Evolutionary conservation across 1,140 invertebrate species (phyloP).

Genomic region (Mycetomoellerius zeteki): DNA sequence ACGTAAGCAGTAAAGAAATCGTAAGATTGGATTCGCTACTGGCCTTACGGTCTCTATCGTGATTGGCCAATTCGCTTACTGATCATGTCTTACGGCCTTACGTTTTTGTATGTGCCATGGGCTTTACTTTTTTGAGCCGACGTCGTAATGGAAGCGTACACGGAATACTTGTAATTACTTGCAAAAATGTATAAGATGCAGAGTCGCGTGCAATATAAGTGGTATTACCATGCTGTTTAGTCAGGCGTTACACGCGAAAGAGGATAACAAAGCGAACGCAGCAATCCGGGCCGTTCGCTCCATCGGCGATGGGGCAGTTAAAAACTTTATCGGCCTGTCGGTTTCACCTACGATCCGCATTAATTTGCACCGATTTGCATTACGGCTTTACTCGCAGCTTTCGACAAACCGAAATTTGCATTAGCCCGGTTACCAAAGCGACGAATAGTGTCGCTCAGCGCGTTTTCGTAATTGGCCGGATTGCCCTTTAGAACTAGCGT

Average conservation of each 20-base stretch:
- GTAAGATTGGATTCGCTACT: too few species aligned
- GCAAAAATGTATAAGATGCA: neutral
- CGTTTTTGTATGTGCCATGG: too few species aligned
- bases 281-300: neutral
- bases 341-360: constrained; percentile 64
- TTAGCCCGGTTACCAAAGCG: constrained; percentile 53
- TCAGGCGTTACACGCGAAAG: constrained; percentile 44
- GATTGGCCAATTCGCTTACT: too few species aligned
- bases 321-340: constrained; percentile 65
- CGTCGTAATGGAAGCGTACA: constrained; percentile 35
- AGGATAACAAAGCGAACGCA: constrained; percentile 35
- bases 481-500: constrained; percentile 60
- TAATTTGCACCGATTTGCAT: constrained; percentile 64
- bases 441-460: constrained; percentile 31
- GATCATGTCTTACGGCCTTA: too few species aligned
- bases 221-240: constrained; percentile 53
- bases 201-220: constrained; percentile 49
- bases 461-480: constrained; percentile 58
- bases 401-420: constrained; percentile 65
- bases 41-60: too few species aligned
- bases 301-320: constrained; percentile 32
- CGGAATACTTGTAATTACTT: constrained; percentile 38
- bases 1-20: too few species aligned
- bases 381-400: constrained; percentile 63
- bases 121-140: neutral